Evolutionary conservation across 2,888 invertebrate species (phyloP), one percentile per base, ranked within the genome.

Genomic region (Argyresthia goedartella): DNA sequence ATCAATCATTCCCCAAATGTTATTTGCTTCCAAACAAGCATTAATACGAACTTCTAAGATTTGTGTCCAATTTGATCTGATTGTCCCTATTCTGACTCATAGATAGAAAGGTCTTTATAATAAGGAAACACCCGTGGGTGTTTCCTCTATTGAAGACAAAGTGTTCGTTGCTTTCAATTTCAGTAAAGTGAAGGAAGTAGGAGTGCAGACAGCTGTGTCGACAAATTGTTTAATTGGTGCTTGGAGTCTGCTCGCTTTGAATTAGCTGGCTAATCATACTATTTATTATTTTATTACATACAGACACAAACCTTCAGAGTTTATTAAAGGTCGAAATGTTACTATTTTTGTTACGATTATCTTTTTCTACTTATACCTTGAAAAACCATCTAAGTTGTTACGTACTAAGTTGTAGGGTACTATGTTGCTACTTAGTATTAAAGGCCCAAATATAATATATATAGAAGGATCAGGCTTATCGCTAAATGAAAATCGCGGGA

Each of bases 71-170:
- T 39, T 11, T 39, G 10, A 39, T n/a, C 39, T n/a, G 2, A 39
- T 11, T n/a, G n/a, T n/a, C 10, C n/a, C 10, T 44, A 15, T 14
- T 44, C 14, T 14, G 14, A 44, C 3, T 14, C 13, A 14, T 15
- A 9, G 7, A 7, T 14, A 44, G n/a, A 39, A 39, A 39, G n/a
- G n/a, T 2, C 39, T 11, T n/a, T 4, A 39, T 44, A 51, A 56
- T 49, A 44, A 54, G 53, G 55, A 57, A 52, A 52, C 52, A 52
- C 52, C 60, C 65, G 76, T 73, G 65, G 76, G 71, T 64, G 73
- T 68, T 67, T 72, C 69, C 68, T 71, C 62, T 59, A 71, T 73
- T 69, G 60, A 61, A 70, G 62, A 65, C 67, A 67, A 69, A 9
- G 41, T 41, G 14, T 15, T 44, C 44, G 14, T 14, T 44, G 13